Base-by-base conservation (phyloP, 2,888 invertebrate genomes). In the Lasioglossum pauxillum region DNA sequence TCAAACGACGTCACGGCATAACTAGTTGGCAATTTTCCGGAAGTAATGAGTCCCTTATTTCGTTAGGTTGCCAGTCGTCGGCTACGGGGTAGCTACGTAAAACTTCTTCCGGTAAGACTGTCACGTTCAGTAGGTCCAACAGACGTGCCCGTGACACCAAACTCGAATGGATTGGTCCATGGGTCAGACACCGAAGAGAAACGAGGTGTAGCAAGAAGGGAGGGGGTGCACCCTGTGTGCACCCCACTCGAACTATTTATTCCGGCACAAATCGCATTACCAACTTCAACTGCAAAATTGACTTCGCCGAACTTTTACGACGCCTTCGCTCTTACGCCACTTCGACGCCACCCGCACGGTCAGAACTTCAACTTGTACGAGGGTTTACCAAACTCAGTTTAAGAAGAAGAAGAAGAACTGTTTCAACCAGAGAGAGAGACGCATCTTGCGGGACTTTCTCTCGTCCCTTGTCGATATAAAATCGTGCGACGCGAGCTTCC, bases 241-340 rank as follows among this genome's bases (percentile, higher is more conserved):
- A 88, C 90, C 88, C 86, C 86, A 83, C 88, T 87, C 90, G 82
- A 89, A 91, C 91, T 91, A 91, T 95, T 95, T 95, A 95, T 95
- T 95, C 94, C 94, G 92, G 94, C 94, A 93, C 94, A 95, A 95
- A 95, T 95, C 94, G 95, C 94, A 95, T 95, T 95, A 95, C 94
- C 94, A 95, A 95, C 94, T 95, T 94, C 92, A 94, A 94, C 95
- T 94, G 94, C 95, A 95, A 95, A 95, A 95, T 95, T 94, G 95
- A 95, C 95, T 95, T 94, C 92, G 92, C 85, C 92, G 93, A 95
- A 95, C 94, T 95, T 95, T 95, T 94, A 94, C 94, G 94, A 93
- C 92, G 93, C 92, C 93, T 93, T 90, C 91, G 88, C 89, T 93
- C 91, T 93, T 92, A 89, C 92, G 87, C 86, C 90, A 89, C 89